Base-by-base conservation (phyloP, 2,113 vertebrate genomes). In the Stigmatopora nigra region DNA sequence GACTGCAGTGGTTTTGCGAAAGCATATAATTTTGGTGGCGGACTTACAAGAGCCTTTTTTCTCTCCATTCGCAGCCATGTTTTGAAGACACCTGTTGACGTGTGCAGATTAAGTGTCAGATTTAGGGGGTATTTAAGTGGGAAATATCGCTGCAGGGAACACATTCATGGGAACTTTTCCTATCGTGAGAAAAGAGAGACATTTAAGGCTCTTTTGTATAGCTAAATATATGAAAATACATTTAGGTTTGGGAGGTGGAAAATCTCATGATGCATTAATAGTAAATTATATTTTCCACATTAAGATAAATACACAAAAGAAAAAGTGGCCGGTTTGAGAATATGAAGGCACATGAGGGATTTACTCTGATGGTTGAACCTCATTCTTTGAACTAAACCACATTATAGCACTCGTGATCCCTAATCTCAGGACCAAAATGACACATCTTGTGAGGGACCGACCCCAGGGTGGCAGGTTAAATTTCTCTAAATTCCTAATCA, bases 41-140 rank as follows among this genome's bases (percentile, higher is more conserved):
- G 55, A 81, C 71, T 69, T 64, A 11, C 72, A 79, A 59, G 67
- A 65, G 46, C 65, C 55, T 69, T 73, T 76, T 68, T 64, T 75
- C 70, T 67, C 72, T 73, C 81, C 53, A 60, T 76, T 63, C 75
- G 38, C 35, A 59, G 72, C 57, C 75, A 67, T 75, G 65, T 85
- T 83, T 80, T 76, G 38, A 73, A 68, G 78, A 78, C 86, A 87
- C 82, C 84, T 89, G 86, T 78, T 86, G 65, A 73, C 77, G 57
- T 74, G 73, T 72, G 71, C 65, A 67, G 73, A 71, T 67, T 69
- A 76, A 80, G 78, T 82, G 72, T 83, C 79, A 66, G 58, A 77
- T 79, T 83, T 72, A 80, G 61, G 55, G 63, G 71, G 80, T 84
- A 81, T 87, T 83, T 79, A 56, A 68, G 47, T 61, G 70, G 67